Evolutionary conservation across 1,140 invertebrate genomes (phyloP).

Genomic region (Drosophila carrolli): DNA sequence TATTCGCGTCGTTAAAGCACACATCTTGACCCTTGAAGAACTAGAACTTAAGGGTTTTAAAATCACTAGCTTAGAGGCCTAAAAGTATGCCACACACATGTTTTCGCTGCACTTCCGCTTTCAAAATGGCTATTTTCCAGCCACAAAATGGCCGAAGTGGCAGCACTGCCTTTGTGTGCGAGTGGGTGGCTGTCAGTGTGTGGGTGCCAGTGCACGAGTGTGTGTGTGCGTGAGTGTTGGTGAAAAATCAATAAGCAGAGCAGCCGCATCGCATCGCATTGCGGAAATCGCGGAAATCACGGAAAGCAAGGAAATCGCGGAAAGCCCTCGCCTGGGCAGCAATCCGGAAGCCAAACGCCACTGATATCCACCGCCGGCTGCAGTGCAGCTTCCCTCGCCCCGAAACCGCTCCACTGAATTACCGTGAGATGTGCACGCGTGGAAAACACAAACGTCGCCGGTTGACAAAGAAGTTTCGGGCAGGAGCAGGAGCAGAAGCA

Average conservation of each 20-base stretch:
- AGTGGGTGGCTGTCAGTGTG: background rate
- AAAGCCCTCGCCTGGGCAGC: slow-evolving; percentile 25
- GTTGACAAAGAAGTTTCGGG: background rate
- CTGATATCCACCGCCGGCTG: slow-evolving; percentile 8
- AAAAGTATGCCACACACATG: slow-evolving; percentile 9
- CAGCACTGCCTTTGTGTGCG: slow-evolving; percentile 21
- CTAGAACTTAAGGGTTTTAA: background rate
- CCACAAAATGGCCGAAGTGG: slow-evolving; percentile 17
- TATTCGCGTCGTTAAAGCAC: too few species aligned
- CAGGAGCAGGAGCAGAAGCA: background rate
- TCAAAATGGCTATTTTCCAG: slow-evolving; percentile 18
- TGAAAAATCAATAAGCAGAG: slow-evolving; percentile 59
- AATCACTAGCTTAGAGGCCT: background rate
- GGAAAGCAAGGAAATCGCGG: background rate
- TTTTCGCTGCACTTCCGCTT: slow-evolving; percentile 18
- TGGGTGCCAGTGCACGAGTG: slow-evolving; percentile 9
- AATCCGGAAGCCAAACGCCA: too few species aligned
- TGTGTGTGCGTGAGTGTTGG: slow-evolving; percentile 33
- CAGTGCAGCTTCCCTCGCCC: slow-evolving; percentile 10
- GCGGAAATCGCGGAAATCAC: background rate
- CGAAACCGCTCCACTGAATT: background rate
- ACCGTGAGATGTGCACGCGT: slow-evolving; percentile 1
- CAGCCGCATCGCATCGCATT: slow-evolving; percentile 26
- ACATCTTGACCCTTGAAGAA: too few species aligned
- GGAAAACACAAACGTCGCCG: slow-evolving; percentile 2